These are phyloP conservation scores for Trichogramma evanescens DNA, from an alignment of 2,888 invertebrate genomes.

Conservation along the genomic window DNA sequence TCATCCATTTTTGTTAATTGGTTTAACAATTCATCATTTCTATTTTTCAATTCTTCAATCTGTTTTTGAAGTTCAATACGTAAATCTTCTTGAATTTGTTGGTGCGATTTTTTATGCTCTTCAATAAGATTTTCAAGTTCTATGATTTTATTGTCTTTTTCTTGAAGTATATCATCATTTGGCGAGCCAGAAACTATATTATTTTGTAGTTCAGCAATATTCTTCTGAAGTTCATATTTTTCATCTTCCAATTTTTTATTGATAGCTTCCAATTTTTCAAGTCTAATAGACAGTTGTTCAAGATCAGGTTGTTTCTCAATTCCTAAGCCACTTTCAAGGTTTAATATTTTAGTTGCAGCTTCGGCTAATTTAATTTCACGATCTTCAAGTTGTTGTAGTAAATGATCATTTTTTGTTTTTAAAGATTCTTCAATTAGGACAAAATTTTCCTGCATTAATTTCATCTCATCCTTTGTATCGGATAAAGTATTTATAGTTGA, in stretches of 20 bases:
- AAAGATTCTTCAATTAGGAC: conserved; percentile 63
- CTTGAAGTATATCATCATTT: conserved; percentile 29
- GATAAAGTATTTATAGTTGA: conserved; percentile 62
- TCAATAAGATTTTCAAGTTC: conserved; percentile 45
- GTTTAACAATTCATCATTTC: conserved; percentile 34
- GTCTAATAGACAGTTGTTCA: conserved; percentile 33
- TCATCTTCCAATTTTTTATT: conserved; percentile 38
- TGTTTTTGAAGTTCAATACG: conserved; percentile 36
- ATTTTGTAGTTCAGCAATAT: conserved; percentile 36
- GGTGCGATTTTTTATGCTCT: conserved; percentile 40
- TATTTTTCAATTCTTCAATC: conserved; percentile 30
- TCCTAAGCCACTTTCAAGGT: conserved; percentile 36
- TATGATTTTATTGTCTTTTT: conserved; percentile 46
- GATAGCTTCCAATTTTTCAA: conserved; percentile 32
- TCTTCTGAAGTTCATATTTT: conserved; percentile 39
- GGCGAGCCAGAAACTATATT: conserved; percentile 29
- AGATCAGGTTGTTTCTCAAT: conserved; percentile 28
- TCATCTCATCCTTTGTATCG: conserved; percentile 72
- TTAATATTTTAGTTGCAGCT: conserved; percentile 34
- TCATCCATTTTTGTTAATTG: conserved; percentile 36
- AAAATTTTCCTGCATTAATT: conserved; percentile 73
- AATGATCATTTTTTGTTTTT: conserved; percentile 59
- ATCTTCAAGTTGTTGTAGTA: conserved; percentile 53
- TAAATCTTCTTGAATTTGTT: conserved; percentile 35
- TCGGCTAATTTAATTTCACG: conserved; percentile 51